Base-by-base conservation (phyloP, 2,888 invertebrate genomes). In the Drosophila seclusa region DNA sequence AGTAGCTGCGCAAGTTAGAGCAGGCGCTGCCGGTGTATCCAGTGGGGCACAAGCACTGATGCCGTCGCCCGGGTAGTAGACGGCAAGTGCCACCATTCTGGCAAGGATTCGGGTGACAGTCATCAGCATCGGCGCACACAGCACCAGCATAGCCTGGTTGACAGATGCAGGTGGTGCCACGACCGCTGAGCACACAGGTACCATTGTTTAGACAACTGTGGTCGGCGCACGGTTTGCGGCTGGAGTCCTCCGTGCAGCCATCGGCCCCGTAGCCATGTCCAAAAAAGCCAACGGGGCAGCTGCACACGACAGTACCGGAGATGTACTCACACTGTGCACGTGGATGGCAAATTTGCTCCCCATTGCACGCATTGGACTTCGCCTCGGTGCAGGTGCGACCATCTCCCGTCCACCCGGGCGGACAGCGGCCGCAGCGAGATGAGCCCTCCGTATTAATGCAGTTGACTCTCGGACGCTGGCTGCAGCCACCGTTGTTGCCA, bases 371-470 rank as follows among this genome's bases (percentile, higher is more conserved):
- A 61, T 89, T 91, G 0, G 88, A 80, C 21, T 86, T 83, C 18
- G 83, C 72, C 45, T 82, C 72, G 1, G 69, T 84, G 91, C 99
- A 98, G 0, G 94, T 94, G 0, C 94, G 92, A 0, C 99, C 99
- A 91, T 99, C 96, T 0, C 99, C 99, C 80, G 94, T 94, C 93
- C 97, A 99, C 11, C 98, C 98, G 8, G 95, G 91, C 4, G 99
- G 99, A 93, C 99, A 99, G 1, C 95, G 92, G 0, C 97, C 98
- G 92, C 99, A 99, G 21, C 95, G 94, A 73, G 96, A 95, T 0
- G 98, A 98, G 6, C 99, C 99, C 95, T 95, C 94, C 0, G 97
- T 98, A 90, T 99, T 99, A 71, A 96, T 95, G 91, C 99, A 99
- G 34, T 95, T 94, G 0, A 98, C 99, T 87, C 94, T 93, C 0